Evolutionary conservation across 2,888 invertebrate genomes (phyloP).

Genomic region (Apamea epomidion): DNA sequence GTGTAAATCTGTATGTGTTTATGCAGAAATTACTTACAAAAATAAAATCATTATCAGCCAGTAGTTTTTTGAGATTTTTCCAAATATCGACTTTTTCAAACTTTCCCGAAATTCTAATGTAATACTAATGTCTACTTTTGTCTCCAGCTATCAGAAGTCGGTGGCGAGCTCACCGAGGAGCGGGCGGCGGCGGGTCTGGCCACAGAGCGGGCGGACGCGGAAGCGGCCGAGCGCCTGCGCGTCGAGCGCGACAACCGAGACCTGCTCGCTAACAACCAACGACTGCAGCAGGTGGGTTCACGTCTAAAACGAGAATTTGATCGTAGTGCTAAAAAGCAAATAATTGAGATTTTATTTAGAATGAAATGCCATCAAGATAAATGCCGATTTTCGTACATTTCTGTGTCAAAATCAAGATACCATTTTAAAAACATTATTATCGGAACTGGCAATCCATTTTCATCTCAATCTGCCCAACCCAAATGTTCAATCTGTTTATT

Average conservation of each 20-base stretch:
- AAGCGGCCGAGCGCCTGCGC: slow-evolving; percentile 95
- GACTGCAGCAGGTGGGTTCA: slow-evolving; percentile 91
- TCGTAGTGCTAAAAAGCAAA: background rate
- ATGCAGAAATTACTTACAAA: too few species aligned
- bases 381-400: background rate
- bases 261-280: slow-evolving; percentile 93
- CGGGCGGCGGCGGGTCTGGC: slow-evolving; percentile 97
- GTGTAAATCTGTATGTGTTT: too few species aligned
- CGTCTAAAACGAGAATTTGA: background rate
- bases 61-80: too few species aligned
- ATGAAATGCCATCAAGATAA: background rate
- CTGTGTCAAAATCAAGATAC: background rate
- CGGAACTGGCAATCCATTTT: background rate
- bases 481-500: background rate
- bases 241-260: slow-evolving; percentile 97
- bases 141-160: slow-evolving; percentile 96
- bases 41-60: too few species aligned
- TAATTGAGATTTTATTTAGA: background rate
- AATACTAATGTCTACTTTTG: slow-evolving; percentile 43
- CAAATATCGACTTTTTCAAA: too few species aligned
- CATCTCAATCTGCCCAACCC: background rate
- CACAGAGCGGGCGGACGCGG: slow-evolving; percentile 97
- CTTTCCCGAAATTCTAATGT: too few species aligned
- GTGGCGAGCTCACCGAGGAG: slow-evolving; percentile 97
- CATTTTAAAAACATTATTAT: background rate